Base-by-base conservation (phyloP, 1,140 invertebrate species). In the Zaprionus kolodkinae region DNA sequence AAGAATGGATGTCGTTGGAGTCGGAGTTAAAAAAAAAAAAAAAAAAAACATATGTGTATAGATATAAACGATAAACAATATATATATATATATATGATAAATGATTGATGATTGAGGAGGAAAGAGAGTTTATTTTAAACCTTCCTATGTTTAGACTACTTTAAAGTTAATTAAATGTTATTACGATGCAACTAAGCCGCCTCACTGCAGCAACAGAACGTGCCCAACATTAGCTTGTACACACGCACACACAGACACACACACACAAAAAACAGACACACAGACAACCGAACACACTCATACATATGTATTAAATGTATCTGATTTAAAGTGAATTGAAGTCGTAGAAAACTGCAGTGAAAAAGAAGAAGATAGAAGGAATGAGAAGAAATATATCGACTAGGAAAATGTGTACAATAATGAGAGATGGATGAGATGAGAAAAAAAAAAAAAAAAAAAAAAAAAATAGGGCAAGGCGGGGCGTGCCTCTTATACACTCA, bases 101-200 rank as follows among this genome's bases (percentile, higher is more conserved):
- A n/a, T 48, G 15, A 33, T 30, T 50, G 12, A 48, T 48, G 45
- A 21, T 43, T 15, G 10, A 12, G 5, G 13, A 6, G 38, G 40
- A 43, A 7, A 9, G 40, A 43, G 52, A 48, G 55, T 67, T 50
- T 50, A 59, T 67, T 70, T 70, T 62, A 21, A 54, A 54, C 52
- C 62, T 65, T 52, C 38, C 59, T 71, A 56, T 71, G 60, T 50
- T 71, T 71, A 71, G 17, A 27, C n/a, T 68, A 68, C 50, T 60
- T 68, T 60, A 57, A 57, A 45, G 67, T 71, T 64, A 56, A 64
- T 56, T 71, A 64, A 64, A 71, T 71, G 68, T 71, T 71, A 68
- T 55, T 25, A 72, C 33, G 45, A 65, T 52, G 43, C 55, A 63
- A 43, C 65, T 43, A 66, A 56, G 38, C 55, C 55, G 55, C 50